Percentiles rank a stretch among this genome's conserved stretches.
phyloP scores from a whole-genome alignment of 1,140 invertebrate species.

The Ditylenchus dipsaci region DNA sequence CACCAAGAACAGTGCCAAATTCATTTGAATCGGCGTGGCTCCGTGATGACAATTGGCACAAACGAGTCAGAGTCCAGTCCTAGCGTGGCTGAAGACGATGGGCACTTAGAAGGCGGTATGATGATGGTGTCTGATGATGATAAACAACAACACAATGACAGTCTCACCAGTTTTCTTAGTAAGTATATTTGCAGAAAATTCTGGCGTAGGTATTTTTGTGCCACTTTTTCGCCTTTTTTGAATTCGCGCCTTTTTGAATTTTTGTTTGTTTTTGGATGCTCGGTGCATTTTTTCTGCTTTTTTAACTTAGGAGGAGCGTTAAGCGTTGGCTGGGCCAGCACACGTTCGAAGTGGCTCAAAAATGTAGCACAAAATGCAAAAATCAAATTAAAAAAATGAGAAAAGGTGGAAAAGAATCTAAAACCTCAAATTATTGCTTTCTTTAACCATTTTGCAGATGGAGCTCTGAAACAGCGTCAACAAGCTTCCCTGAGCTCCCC shows the following conservation, averaged over 20 bases:
- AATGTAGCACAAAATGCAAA: too few relatives aligned
- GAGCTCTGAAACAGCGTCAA: not conserved
- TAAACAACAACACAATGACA: not conserved
- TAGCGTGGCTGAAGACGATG: constrained; percentile 15
- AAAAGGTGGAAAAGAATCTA: too few relatives aligned
- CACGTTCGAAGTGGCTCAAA: too few relatives aligned
- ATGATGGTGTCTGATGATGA: constrained; percentile 15
- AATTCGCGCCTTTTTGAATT: too few relatives aligned
- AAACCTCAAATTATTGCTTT: too few relatives aligned
- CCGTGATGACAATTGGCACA: constrained; percentile 29
- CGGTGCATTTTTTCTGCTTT: not conserved
- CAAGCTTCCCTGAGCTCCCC: constrained; percentile 17
- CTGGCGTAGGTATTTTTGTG: constrained; percentile 5
- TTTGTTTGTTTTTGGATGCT: too few relatives aligned
- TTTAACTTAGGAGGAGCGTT: too few relatives aligned
- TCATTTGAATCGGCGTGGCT: constrained; percentile 30
- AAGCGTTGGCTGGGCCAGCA: too few relatives aligned
- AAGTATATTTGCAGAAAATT: constrained; percentile 15
- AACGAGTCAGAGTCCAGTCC: constrained; percentile 30
- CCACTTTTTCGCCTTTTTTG: constrained; percentile 4
- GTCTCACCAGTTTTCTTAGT: not conserved
- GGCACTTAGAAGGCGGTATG: not conserved
- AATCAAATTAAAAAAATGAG: too few relatives aligned
- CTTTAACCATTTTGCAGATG: constrained; percentile 14
- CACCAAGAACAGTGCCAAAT: constrained; percentile 54